Conservation (phyloP, 2,888 invertebrate species). For the Conus canariensis region DNA sequence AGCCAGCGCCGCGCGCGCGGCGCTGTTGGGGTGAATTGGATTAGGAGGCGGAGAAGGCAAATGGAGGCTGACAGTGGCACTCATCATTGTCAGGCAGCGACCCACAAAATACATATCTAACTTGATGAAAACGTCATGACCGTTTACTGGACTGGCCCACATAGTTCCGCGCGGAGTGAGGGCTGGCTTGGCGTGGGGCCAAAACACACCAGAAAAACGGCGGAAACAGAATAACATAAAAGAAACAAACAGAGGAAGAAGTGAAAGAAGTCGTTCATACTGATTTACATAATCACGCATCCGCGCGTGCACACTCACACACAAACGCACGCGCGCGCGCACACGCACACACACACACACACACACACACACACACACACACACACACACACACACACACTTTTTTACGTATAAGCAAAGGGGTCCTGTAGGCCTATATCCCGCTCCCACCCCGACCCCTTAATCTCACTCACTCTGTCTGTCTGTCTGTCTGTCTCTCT, state of each 20-base stretch:
- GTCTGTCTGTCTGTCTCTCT: too few species aligned
- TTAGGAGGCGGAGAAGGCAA: not conserved
- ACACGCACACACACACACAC: too few species aligned
- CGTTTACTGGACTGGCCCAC: not conserved
- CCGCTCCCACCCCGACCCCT: too few species aligned
- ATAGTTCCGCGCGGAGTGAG: not conserved
- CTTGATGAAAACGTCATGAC: slow-evolving; percentile 32
- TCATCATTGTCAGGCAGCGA: slow-evolving; percentile 10
- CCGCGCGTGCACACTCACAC: not conserved
- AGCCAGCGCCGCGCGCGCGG: not conserved
- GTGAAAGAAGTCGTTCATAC: not conserved
- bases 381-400: not conserved
- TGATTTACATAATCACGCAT: not conserved
- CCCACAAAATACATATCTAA: slow-evolving; percentile 28
- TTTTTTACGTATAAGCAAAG: too few species aligned
- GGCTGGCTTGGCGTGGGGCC: not conserved
- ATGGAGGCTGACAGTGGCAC: slow-evolving; percentile 25
- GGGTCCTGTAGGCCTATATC: too few species aligned
- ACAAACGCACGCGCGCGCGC: not conserved
- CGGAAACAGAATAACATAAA: not conserved
- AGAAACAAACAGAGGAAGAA: not conserved
- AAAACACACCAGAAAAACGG: not conserved
- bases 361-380: too few species aligned
- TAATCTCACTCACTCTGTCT: too few species aligned
- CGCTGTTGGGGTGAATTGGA: not conserved